Base-by-base conservation (phyloP, 2,797 vertebrate species). In the Danio jaintianensis region DNA sequence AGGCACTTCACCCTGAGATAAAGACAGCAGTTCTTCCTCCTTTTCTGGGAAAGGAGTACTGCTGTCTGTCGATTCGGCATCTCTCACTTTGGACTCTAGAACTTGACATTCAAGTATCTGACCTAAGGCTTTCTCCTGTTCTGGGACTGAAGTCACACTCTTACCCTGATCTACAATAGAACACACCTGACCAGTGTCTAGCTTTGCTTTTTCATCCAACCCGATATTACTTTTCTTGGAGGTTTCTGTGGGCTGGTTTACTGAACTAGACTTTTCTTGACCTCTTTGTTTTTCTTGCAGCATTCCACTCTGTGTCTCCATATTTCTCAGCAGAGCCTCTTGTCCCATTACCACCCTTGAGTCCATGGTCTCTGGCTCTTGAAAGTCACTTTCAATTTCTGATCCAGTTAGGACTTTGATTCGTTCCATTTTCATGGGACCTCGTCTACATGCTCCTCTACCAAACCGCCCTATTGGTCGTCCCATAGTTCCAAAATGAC, bases 281-380 rank as follows among this genome's bases (percentile, higher is more conserved):
- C 15, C 70, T 18, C 52, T 83, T 52, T 81, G 85, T 59, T 84
- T 75, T 67, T 72, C 62, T 5, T 45, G 15, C 6, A 59, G 43
- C 66, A 86, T 91, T 62, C 67, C 87, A 85, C 88, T 90, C 20
- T 83, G 89, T 45, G 83, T 86, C 78, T 95, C 93, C 79, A 89
- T 90, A 50, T 89, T 89, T 80, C 90, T 93, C 59, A 94, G 89
- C 63, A 90, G 85, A 0, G 96, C 95, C 89, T 98, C 97, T 89
- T 98, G 95, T 0, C 97, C 97, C 96, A 97, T 98, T 71, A 98
- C 97, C 8, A 97, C 95, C 83, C 96, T 91, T 20, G 95, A 91
- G 79, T 97, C 96, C 83, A 96, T 93, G 8, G 91, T 91, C 38
- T 94, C 93, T 0, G 89, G 87, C 73, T 94, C 93, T 83, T 91